Percentiles rank a stretch among this genome's conserved stretches.
phyloP scores from a whole-genome alignment of 2,888 invertebrate species.

The Spicauda simplicius region DNA sequence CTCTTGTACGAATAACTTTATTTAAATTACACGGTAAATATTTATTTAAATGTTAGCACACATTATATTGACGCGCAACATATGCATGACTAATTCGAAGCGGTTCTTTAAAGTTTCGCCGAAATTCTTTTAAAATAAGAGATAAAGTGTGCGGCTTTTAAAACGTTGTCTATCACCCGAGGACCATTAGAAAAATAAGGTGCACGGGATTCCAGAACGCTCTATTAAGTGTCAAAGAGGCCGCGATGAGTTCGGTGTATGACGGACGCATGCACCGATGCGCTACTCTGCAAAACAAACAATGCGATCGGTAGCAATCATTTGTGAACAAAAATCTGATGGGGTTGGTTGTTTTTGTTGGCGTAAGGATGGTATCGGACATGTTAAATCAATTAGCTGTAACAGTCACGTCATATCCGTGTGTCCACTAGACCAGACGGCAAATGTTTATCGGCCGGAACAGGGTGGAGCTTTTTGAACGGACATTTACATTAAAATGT shows the following conservation, averaged over 20 bases:
- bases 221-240: conserved; percentile 70
- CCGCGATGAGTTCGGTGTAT: conserved; percentile 62
- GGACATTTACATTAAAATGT: not conserved
- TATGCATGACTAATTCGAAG: conserved; percentile 9
- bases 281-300: conserved; percentile 77
- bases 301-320: conserved; percentile 66
- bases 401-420: conserved; percentile 47
- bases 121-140: conserved; percentile 21
- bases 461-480: conserved; percentile 3
- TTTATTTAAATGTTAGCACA: not conserved
- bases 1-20: not conserved
- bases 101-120: conserved; percentile 18
- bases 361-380: conserved; percentile 53
- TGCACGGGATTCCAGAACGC: conserved; percentile 44
- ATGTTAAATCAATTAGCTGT: conserved; percentile 75
- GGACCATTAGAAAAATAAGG: conserved; percentile 43
- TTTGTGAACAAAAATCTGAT: conserved; percentile 61
- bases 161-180: conserved; percentile 33
- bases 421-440: conserved; percentile 19
- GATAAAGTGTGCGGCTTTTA: conserved; percentile 18
- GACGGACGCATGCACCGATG: conserved; percentile 56
- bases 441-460: conserved; percentile 12
- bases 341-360: conserved; percentile 63
- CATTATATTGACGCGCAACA: not conserved
- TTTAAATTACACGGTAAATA: not conserved